These are phyloP conservation scores for Leptobrachium ailaonicum DNA, from an alignment of 2,113 vertebrate species.

Conservation along the genomic window DNA sequence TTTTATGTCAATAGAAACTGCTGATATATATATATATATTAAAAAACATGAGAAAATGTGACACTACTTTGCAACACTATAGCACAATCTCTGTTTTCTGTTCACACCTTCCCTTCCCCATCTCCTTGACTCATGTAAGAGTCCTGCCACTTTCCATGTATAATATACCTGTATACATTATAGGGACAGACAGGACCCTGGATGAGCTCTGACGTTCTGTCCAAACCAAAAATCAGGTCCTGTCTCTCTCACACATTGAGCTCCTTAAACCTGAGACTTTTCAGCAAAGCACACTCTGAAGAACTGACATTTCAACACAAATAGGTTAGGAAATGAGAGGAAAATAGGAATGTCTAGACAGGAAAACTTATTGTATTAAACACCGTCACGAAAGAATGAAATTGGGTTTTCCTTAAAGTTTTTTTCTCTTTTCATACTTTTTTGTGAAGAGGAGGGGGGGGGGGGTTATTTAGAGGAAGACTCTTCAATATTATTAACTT, in stretches of 20 bases:
- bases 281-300: neutral
- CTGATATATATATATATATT: no score
- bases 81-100: no score
- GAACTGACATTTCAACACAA: slow-evolving; percentile 29
- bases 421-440: neutral
- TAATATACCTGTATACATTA: no score
- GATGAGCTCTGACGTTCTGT: neutral
- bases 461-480: neutral
- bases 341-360: slow-evolving; percentile 55
- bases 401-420: slow-evolving; percentile 10
- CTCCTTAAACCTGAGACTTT: neutral
- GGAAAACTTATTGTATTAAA: slow-evolving; percentile 58
- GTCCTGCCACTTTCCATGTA: no score
- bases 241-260: neutral
- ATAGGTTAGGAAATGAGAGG: slow-evolving; percentile 41
- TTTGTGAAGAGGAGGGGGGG: no score
- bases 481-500: neutral
- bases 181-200: neutral
- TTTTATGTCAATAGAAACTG: no score
- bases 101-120: no score
- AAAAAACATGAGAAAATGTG: no score
- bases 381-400: slow-evolving; percentile 42
- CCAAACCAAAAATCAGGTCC: neutral
- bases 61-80: no score
- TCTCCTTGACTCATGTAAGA: no score